Base-by-base conservation (phyloP, 2,797 vertebrate genomes). In the Clamator glandarius region DNA sequence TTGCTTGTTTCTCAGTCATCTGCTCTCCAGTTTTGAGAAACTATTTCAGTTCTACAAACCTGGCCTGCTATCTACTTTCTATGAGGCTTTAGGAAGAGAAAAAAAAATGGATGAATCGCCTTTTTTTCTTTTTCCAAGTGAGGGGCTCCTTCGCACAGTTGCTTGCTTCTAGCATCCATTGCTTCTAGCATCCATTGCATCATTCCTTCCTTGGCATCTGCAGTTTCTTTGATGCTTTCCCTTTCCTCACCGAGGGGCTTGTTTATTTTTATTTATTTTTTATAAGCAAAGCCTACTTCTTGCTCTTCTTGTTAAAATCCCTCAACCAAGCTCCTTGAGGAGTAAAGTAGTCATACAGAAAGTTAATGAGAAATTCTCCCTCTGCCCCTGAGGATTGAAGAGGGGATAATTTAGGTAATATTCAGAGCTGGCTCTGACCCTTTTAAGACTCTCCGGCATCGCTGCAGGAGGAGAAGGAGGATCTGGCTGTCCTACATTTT, bases 361-460 rank as follows among this genome's bases (percentile, higher is more conserved):
- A 96, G 57, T 94, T 95, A 96, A 96, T 96, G 96, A 96, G 92
- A 95, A 92, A 91, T 93, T 73, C 69, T 89, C 62, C 41, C 26
- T 87, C 75, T 48, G 5, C 69, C 83, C 85, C 91, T 25, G 58
- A 93, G 88, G 90, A 84, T 0, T 75, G 67, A 70, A 85, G 79
- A 84, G 79, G 81, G 92, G 80, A 93, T 93, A 94, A 95, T 91
- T 92, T 84, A 78, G 91, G 89, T 41, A 70, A 74, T 31, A 50
- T 57, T 86, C 6, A 15, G 92, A 95, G 79, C 59, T 63, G 42
- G 83, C 80, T 91, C 63, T 95, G 91, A 90, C 91, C 87, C 59
- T 93, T 94, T 90, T 92, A 73, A 91, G 80, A 50, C 57, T 78
- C 84, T 19, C 69, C 17, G 0, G 59, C 75, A 67, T 29, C 0